A percentile compares a stretch with the other conserved stretches of the same genome.
These are phyloP conservation scores for Resseliella maxima DNA, from an alignment of 2,888 invertebrate species.

Conservation along the genomic window DNA sequence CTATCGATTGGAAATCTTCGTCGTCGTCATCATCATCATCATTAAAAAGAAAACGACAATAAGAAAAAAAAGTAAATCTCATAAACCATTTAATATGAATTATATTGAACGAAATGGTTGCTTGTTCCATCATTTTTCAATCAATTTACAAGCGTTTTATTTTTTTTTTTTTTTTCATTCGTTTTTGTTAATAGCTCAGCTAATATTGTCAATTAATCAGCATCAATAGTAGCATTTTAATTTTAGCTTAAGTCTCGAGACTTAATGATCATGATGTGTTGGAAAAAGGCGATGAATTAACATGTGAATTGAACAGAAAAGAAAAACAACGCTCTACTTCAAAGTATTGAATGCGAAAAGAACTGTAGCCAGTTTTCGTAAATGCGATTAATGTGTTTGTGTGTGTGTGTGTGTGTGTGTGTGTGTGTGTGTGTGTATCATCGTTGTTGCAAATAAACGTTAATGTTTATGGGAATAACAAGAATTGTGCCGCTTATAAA, in stretches of 20 bases:
- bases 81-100: background rate
- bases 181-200: background rate
- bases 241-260: background rate
- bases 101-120: background rate
- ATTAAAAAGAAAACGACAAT: too few species aligned
- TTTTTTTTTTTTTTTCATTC: background rate
- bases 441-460: background rate
- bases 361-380: background rate
- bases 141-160: background rate
- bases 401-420: background rate
- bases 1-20: too few species aligned
- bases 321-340: background rate
- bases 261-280: too few species aligned
- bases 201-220: constrained; percentile 35
- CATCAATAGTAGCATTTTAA: constrained; percentile 43
- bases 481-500: background rate
- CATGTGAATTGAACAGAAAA: background rate
- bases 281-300: background rate
- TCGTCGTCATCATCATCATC: too few species aligned
- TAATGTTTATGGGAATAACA: constrained; percentile 30
- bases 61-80: background rate
- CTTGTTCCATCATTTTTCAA: background rate
- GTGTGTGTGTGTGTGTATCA: background rate
- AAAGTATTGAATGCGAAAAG: background rate
- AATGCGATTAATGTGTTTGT: background rate